Evolutionary conservation across 2,113 vertebrate genomes (phyloP).

Genomic region (Sciurus niger): DNA sequence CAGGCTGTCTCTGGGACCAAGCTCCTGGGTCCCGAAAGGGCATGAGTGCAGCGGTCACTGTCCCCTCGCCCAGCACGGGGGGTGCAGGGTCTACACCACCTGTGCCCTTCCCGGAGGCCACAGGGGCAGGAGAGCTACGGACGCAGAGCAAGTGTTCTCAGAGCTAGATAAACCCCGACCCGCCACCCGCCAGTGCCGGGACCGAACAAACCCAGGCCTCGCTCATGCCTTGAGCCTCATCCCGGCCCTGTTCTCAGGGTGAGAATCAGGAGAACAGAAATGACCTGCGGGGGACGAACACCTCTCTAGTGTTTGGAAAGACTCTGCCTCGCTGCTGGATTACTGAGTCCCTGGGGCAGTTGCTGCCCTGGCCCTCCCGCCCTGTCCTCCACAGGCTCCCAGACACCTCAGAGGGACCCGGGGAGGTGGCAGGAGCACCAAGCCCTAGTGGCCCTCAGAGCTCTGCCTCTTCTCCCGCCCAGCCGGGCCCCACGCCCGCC

Average conservation of each 20-base stretch:
- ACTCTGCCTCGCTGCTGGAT: neutral
- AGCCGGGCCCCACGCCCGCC: neutral
- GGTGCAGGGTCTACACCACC: accelerated
- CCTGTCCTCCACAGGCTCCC: neutral
- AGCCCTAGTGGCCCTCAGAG: neutral
- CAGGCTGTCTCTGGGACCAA: neutral
- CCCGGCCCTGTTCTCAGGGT: neutral
- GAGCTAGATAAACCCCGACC: neutral
- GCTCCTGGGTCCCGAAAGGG: too few relatives aligned
- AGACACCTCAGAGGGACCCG: neutral
- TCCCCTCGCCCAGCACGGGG: neutral
- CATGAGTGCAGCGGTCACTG: accelerated
- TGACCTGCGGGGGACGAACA: accelerated
- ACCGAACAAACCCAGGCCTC: too few relatives aligned
- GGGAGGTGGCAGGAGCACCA: neutral
- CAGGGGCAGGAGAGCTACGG: accelerated
- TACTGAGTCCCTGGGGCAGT: neutral
- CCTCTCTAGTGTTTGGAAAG: neutral
- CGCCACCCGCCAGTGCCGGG: accelerated
- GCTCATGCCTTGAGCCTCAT: too few relatives aligned
- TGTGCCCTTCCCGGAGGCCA: neutral
- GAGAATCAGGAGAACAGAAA: neutral
- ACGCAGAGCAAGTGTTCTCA: too few relatives aligned
- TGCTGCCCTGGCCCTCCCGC: neutral
- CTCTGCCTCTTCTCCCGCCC: neutral